Evolutionary conservation across 2,113 vertebrate genomes (phyloP), one percentile per base, ranked within the genome.

Genomic region (Burhinus oedicnemus): DNA sequence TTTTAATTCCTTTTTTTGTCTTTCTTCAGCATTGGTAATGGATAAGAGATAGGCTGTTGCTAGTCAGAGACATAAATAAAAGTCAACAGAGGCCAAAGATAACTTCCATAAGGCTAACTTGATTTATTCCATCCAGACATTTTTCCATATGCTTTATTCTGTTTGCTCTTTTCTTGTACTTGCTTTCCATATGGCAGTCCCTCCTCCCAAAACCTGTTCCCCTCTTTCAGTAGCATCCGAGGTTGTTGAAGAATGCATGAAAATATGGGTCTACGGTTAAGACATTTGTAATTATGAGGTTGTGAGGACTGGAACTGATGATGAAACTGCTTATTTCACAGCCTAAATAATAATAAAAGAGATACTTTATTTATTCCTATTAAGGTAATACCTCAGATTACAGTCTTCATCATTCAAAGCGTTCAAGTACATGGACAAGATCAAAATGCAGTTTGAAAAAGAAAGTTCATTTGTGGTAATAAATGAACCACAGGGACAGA

Each of bases 131-230:
- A 72, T 91, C 34, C 40, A 95, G 77, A 82, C 55, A 82, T 93
- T 96, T 89, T 97, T 71, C 76, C 83, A 87, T 93, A 93, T 93
- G 89, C 9, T 89, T 91, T 87, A 91, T 94, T 95, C 60, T 82
- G 36, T 79, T 91, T 97, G 89, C 42, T 95, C 82, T 93, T 96
- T 95, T 97, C 62, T 49, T 77, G 42, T 57, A 64, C 75, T 83
- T 94, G 30, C 44, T 91, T 94, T 96, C 91, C 91, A 95, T 95
- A 93, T 91, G 91, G 84, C 66, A 93, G 14, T 83, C 10, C 17
- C 42, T 94, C 66, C 62, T 94, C 32, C 62, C 68, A 38, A 96
- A 96, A 88, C 65, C 74, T 96, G 95, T 92, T 96, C 8, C 4
- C 16, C 15, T 85, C 44, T 64, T 85, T 88, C 45, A 52, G 36